Percentiles rank a stretch among this genome's conserved stretches.
Evolutionary conservation across 2,797 vertebrate species (phyloP).

Genomic region (Garrulus glandarius): DNA sequence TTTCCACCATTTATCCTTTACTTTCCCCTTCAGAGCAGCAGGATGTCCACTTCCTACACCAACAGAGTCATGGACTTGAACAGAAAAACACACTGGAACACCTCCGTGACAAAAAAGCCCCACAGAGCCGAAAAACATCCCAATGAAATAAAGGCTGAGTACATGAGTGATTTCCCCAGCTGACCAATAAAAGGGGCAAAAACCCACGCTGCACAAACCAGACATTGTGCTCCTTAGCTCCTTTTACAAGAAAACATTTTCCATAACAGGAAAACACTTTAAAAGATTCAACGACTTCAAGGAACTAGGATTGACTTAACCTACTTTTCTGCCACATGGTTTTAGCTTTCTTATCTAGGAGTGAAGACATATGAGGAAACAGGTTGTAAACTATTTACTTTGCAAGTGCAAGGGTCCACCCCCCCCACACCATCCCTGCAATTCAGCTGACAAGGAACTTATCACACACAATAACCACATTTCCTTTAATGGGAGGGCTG

Average conservation of each 20-base stretch:
- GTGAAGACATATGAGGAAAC: neutral
- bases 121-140: neutral
- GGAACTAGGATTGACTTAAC: neutral
- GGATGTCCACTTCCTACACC: neutral
- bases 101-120: rapidly evolving
- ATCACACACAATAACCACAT: rapidly evolving
- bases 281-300: neutral
- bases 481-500: neutral
- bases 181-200: rapidly evolving
- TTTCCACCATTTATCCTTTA: neutral
- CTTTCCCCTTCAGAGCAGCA: neutral
- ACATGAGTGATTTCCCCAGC: neutral
- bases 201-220: neutral
- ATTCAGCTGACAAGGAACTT: neutral
- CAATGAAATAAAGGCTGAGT: neutral
- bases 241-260: neutral
- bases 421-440: rapidly evolving
- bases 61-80: rapidly evolving
- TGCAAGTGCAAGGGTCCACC: neutral
- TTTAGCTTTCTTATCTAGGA: neutral
- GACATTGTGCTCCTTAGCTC: neutral
- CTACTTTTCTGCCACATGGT: neutral
- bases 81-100: neutral
- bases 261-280: neutral
- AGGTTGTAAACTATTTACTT: neutral